Conservation (phyloP, 2,113 vertebrate genomes). For the Hylia prasina region DNA sequence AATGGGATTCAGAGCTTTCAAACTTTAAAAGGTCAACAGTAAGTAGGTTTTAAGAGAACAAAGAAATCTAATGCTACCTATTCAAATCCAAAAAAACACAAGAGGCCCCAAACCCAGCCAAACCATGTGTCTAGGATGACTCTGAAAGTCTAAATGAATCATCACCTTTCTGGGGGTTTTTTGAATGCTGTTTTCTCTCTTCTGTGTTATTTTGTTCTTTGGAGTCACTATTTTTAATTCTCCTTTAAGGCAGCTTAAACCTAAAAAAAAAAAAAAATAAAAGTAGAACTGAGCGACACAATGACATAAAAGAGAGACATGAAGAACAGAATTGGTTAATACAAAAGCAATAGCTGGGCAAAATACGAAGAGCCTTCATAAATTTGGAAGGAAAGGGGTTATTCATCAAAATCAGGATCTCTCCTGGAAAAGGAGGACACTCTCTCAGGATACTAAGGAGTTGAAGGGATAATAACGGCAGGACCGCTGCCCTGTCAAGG, state of each 20-base stretch:
- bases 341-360: not conserved
- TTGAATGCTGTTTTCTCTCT: not conserved
- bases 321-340: not conserved
- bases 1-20: not conserved
- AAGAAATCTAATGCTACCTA: conserved; percentile 9
- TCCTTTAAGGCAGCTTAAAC: conserved; percentile 32
- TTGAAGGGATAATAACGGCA: not conserved
- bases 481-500: not conserved
- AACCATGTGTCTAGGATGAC: not conserved
- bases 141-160: not conserved
- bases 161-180: conserved; percentile 49
- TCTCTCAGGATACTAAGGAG: not conserved
- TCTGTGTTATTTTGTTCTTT: conserved; percentile 17
- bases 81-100: not conserved
- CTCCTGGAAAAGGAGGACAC: not conserved
- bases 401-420: not conserved
- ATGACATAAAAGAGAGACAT: not conserved
- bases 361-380: not conserved
- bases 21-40: not conserved
- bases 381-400: not conserved
- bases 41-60: conserved; percentile 11
- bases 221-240: conserved; percentile 5
- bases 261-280: conserved; percentile 38
- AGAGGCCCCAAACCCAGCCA: not conserved
- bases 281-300: not conserved